These are phyloP conservation scores for Deilephila elpenor DNA, from an alignment of 2,888 invertebrate genomes.

Conservation along the genomic window DNA sequence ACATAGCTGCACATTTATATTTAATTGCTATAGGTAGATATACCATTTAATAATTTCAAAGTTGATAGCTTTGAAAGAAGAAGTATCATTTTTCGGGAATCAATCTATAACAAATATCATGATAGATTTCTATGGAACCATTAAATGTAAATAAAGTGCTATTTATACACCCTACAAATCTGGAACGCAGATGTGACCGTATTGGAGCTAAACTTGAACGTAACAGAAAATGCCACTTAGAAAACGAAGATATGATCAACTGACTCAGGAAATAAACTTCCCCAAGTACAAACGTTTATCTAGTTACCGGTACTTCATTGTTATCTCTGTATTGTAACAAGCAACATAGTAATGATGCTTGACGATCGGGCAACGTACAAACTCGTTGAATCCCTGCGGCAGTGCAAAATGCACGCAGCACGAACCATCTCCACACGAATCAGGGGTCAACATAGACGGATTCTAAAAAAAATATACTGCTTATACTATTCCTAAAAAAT, in stretches of 20 bases:
- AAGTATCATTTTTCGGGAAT: no score
- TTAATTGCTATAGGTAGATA: not conserved
- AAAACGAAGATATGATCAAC: not conserved
- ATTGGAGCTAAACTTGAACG: no score
- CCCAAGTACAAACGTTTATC: not conserved
- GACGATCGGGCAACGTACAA: not conserved
- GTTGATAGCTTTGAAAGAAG: not conserved
- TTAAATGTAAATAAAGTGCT: no score
- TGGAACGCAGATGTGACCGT: no score
- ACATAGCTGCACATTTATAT: not conserved
- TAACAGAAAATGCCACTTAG: not conserved
- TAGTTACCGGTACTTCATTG: constrained; percentile 3
- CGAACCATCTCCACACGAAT: no score
- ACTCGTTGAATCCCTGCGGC: not conserved
- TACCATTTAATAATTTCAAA: not conserved
- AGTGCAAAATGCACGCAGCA: not conserved
- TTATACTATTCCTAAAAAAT: not conserved
- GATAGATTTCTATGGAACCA: no score
- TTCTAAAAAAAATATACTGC: not conserved
- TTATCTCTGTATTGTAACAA: not conserved
- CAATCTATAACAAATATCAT: no score
- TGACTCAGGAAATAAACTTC: not conserved
- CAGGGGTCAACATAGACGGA: not conserved
- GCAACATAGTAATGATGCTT: constrained; percentile 1
- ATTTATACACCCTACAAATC: no score